Base-by-base conservation (phyloP, 2,888 invertebrate genomes). In the Drosophila sordidula region DNA sequence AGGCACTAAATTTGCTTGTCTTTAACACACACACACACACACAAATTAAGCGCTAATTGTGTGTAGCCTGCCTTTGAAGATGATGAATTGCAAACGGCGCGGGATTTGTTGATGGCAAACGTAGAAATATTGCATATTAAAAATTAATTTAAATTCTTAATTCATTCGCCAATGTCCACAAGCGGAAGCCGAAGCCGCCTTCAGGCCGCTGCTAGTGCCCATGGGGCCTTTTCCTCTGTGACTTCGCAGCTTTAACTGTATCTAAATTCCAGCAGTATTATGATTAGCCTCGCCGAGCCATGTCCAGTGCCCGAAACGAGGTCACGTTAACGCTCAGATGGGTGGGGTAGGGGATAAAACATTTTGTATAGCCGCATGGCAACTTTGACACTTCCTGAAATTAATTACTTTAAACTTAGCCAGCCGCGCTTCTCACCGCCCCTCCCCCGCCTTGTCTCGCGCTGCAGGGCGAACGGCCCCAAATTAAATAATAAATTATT, bases 401-500 rank as follows among this genome's bases (percentile, higher is more conserved):
- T 85, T 85, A 85, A 85, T 85, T 85, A 85, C 87, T 87, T 88
- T 84, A 76, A 88, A 84, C 65, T 86, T 66, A 61, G 65, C 65
- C 78, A 39, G 61, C 49, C 61, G 57, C 61, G 46, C 34, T 44
- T 41, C 44, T 41, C 46, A 52, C 22, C 18, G 11, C 18, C 56
- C 41, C 47, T 41, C 22, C 9, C 18, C 38, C 39, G n/a, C 25
- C 34, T 42, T 39, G 18, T n/a, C 41, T 29, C 41, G 46, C 39
- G 22, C 39, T 38, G n/a, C 25, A 29, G 32, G 46, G n/a, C 58
- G 16, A 50, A 42, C 49, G 38, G 58, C 67, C 34, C 52, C 50
- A 85, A 89, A 85, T 85, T 80, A 84, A 85, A 85, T 85, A 85
- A 85, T 89, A 85, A 85, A 85, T 85, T 85, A 85, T 85, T 87